phyloP scores from a whole-genome alignment of 2,113 vertebrate species.

The Sinocyclocheilus rhinocerous region DNA sequence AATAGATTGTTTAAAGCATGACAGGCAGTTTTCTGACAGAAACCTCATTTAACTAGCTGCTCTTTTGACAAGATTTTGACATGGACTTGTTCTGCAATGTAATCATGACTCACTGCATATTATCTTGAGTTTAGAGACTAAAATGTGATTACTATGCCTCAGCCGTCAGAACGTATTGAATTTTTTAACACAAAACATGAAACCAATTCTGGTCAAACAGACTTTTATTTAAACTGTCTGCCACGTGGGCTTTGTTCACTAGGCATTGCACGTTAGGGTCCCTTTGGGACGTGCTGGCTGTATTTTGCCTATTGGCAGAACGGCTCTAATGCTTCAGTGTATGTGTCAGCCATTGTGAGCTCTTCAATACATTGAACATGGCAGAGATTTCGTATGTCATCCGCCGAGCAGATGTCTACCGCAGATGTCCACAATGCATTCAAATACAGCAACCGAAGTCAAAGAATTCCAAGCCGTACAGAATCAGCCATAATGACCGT shows the following conservation, averaged over 20 bases:
- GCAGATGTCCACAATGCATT: constrained; percentile 48
- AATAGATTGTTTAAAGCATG: constrained; percentile 14
- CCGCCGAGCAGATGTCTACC: constrained; percentile 24
- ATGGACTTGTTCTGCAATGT: constrained; percentile 5
- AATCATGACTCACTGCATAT: constrained; percentile 22
- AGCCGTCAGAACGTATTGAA: neutral
- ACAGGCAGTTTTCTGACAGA: constrained; percentile 19
- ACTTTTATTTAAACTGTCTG: constrained; percentile 27
- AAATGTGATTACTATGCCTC: constrained; percentile 27
- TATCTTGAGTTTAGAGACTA: neutral
- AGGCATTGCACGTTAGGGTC: neutral
- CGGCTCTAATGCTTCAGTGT: neutral
- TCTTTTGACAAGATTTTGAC: constrained; percentile 31
- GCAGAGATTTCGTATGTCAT: constrained; percentile 44
- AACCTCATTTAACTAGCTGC: constrained; percentile 4
- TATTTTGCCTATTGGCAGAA: constrained; percentile 39
- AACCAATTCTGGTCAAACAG: constrained; percentile 36
- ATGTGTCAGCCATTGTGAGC: constrained; percentile 29
- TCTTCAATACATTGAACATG: constrained; percentile 30
- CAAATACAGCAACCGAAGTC: constrained; percentile 7
- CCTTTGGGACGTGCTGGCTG: neutral
- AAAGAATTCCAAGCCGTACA: neutral
- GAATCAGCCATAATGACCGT: neutral
- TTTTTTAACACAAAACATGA: constrained; percentile 33
- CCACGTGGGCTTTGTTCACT: neutral